Evolutionary conservation across 2,888 invertebrate species (phyloP), one percentile per base, ranked within the genome.

Genomic region (Ophioninae sp.): DNA sequence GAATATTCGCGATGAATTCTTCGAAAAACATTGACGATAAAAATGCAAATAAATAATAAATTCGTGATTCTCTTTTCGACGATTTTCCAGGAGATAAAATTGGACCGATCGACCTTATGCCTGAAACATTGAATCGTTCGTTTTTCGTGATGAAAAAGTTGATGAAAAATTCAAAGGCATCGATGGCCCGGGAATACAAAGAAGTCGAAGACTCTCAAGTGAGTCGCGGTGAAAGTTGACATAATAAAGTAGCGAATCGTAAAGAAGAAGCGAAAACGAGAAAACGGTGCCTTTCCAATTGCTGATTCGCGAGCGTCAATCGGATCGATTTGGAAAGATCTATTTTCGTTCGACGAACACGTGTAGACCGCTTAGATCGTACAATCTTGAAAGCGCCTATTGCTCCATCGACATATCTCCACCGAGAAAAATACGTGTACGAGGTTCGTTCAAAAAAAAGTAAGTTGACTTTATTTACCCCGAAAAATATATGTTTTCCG

Each of bases 251-350:
- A 69, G 39, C 71, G 41, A 72, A 71, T 79, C 71, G 79, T 39
- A 44, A 73, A 65, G 79, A 79, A 79, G 75, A 80, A 30, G 67
- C 61, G 77, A 73, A 76, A 74, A 75, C 13, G 56, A 56, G 78
- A 61, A 68, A 61, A 80, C 58, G 37, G 22, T 20, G 68, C 83
- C 83, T 77, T 80, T 80, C 79, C 73, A 80, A 77, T 83, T 51
- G 63, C 58, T 73, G 8, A 51, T 22, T 72, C 20, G 76, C 64
- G 44, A 30, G 17, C 22, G 63, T 76, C 71, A 65, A 80, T 80
- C 65, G 51, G 59, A 71, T 78, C 80, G 83, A 83, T 83, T 78
- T 80, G 39, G 80, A 83, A 83, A 83, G 59, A 83, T 83, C 74
- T 83, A 83, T 83, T 83, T 83, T 77, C 37, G 77, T 69, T 68